Percentiles rank a stretch among this genome's conserved stretches.
Evolutionary conservation across 2,888 invertebrate genomes (phyloP).

Genomic region (Dryocosmus kuriphilus): DNA sequence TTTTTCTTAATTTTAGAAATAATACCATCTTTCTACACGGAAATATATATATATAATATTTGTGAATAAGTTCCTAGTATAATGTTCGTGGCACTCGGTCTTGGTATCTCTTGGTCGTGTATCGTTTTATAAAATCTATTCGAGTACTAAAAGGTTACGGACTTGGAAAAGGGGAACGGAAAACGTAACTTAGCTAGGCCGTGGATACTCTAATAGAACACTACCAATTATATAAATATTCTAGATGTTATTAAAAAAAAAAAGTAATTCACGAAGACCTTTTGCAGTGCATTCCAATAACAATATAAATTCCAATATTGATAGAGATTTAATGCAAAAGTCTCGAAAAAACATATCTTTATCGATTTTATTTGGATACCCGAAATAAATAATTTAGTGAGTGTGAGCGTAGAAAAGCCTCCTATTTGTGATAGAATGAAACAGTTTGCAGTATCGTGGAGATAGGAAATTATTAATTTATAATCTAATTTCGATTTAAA

Average conservation of each 20-base stretch:
- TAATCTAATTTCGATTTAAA: not conserved
- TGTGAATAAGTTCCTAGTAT: too few relatives aligned
- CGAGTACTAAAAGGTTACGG: too few relatives aligned
- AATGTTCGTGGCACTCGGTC: too few relatives aligned
- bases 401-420: slow-evolving; percentile 74
- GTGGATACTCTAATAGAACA: too few relatives aligned
- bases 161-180: too few relatives aligned
- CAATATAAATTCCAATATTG: slow-evolving; percentile 84
- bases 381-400: slow-evolving; percentile 76
- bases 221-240: slow-evolving; percentile 79
- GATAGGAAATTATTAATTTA: slow-evolving; percentile 76
- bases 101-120: too few relatives aligned
- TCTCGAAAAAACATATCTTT: slow-evolving; percentile 88
- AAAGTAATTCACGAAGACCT: slow-evolving; percentile 68
- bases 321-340: slow-evolving; percentile 82
- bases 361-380: slow-evolving; percentile 85
- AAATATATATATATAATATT: too few relatives aligned
- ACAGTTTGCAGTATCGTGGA: slow-evolving; percentile 81
- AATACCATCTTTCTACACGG: not conserved
- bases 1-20: slow-evolving; percentile 8
- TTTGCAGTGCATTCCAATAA: slow-evolving; percentile 79
- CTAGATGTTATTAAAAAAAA: slow-evolving; percentile 28
- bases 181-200: too few relatives aligned
- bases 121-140: too few relatives aligned
- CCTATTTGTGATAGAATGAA: slow-evolving; percentile 87